These are phyloP conservation scores for Aegotheles bennettii DNA, from an alignment of 2,113 vertebrate genomes.

Conservation along the genomic window DNA sequence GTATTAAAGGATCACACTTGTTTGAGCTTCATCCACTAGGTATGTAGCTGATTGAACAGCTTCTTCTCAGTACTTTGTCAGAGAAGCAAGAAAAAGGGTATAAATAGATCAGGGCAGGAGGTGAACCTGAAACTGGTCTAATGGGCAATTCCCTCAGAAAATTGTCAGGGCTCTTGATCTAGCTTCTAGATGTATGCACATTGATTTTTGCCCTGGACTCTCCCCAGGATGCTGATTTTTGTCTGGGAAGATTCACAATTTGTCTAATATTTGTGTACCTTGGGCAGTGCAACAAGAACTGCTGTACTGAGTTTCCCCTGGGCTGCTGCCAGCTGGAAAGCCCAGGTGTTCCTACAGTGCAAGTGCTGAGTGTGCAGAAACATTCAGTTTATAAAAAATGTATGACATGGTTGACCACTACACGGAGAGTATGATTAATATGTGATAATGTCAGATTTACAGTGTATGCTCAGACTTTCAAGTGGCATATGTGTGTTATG, in stretches of 20 bases:
- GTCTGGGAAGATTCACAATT: neutral
- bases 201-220: neutral
- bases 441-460: neutral
- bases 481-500: fast-evolving
- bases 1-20: fast-evolving
- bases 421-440: neutral
- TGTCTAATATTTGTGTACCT: neutral
- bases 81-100: neutral
- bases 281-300: neutral
- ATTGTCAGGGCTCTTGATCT: neutral
- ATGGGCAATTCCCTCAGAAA: neutral
- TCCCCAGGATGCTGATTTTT: neutral
- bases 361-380: neutral
- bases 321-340: neutral
- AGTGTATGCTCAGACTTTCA: neutral
- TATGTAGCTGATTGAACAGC: neutral
- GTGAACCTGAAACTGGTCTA: neutral
- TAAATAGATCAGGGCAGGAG: neutral
- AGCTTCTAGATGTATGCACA: neutral
- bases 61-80: neutral
- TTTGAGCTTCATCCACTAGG: neutral
- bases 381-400: neutral
- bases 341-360: too few species aligned
- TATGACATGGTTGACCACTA: neutral
- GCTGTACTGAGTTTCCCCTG: neutral